Evolutionary conservation across 1,140 invertebrate genomes (phyloP).

Genomic region (Sipha flava): DNA sequence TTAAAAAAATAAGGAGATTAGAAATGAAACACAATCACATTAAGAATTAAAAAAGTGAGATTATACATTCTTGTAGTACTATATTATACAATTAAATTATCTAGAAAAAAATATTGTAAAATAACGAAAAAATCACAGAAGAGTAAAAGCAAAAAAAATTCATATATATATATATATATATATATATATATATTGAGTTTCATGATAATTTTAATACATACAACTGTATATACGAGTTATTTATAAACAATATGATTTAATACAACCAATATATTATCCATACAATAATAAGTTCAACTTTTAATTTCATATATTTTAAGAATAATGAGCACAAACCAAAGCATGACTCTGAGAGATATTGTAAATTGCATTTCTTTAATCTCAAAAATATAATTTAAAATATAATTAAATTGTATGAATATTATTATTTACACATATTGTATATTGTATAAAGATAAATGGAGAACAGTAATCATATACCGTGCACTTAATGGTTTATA

Average conservation of each 20-base stretch:
- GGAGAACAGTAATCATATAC: constrained; percentile 26
- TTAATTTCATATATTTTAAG: not conserved
- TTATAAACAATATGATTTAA: constrained; percentile 5
- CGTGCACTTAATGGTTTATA: not conserved
- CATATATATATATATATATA: not conserved
- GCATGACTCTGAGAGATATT: not conserved
- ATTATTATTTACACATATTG: constrained; percentile 10
- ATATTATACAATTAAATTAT: constrained; percentile 15
- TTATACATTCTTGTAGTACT: constrained; percentile 18
- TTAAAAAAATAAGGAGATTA: constrained; percentile 15
- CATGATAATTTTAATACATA: not conserved
- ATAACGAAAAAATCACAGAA: constrained; percentile 29
- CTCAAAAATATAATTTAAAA: not conserved
- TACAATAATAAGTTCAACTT: constrained; percentile 9
- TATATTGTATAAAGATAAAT: constrained; percentile 16
- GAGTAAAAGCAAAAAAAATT: not conserved
- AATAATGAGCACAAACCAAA: not conserved
- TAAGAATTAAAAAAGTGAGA: constrained; percentile 19
- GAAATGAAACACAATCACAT: constrained; percentile 1
- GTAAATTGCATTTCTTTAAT: not conserved
- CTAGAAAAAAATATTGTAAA: constrained; percentile 15
- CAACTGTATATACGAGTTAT: not conserved
- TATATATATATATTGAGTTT: not conserved
- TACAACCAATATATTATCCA: not conserved
- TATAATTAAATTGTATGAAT: not conserved